Evolutionary conservation across 1,140 invertebrate genomes (phyloP).

Genomic region (Papilio machaon): DNA sequence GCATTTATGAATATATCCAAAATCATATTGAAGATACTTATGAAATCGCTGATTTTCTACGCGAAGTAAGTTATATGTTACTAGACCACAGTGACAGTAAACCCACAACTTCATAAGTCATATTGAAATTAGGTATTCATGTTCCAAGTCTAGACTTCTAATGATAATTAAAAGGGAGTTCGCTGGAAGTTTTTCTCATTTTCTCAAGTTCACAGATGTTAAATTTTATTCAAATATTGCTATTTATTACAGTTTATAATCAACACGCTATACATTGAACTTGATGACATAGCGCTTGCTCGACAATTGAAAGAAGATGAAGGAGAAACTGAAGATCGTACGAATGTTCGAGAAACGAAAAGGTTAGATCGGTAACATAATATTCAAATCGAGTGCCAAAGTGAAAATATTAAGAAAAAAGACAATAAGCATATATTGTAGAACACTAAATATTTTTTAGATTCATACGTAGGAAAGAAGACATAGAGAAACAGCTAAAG

Average conservation of each 20-base stretch:
- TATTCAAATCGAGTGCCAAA: neutral
- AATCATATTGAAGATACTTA: constrained; percentile 66
- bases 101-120: neutral
- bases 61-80: constrained; percentile 51
- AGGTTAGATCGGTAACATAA: constrained; percentile 31
- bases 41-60: constrained; percentile 56
- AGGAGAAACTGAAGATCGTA: constrained; percentile 34
- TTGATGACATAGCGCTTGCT: constrained; percentile 37
- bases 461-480: constrained; percentile 67
- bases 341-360: constrained; percentile 41
- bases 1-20: constrained; percentile 65
- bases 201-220: neutral
- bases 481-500: constrained; percentile 59
- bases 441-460: constrained; percentile 42
- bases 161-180: too few relatives aligned
- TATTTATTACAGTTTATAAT: constrained; percentile 45
- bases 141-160: neutral
- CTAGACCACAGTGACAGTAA: neutral
- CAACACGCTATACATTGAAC: constrained; percentile 48
- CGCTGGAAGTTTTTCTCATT: neutral
- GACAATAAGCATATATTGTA: neutral
- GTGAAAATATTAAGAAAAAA: too few relatives aligned
- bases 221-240: neutral
- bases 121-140: neutral
- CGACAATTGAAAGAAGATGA: constrained; percentile 14